A percentile compares a stretch with the other conserved stretches of the same genome.
phyloP scores from a whole-genome alignment of 2,797 vertebrate species.

The Crenichthys baileyi region DNA sequence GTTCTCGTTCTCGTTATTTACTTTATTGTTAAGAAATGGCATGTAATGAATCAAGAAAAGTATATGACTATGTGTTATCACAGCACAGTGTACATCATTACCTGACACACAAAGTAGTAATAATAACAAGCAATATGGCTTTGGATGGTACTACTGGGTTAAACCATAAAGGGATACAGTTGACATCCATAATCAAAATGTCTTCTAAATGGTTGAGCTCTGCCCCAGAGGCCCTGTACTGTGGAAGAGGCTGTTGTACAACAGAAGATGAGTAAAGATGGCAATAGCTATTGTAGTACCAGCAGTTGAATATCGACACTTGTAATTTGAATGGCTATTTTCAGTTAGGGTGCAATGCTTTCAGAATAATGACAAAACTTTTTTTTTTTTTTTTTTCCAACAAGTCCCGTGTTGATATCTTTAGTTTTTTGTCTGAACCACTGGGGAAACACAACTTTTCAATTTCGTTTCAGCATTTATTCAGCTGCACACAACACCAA shows the following conservation, averaged over 20 bases:
- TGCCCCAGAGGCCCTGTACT: neutral
- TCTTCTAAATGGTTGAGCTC: neutral
- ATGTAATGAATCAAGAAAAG: no score
- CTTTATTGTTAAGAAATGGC: no score
- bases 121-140: neutral
- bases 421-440: neutral
- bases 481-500: conserved; percentile 5
- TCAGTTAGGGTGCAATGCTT: neutral
- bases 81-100: no score
- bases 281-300: neutral
- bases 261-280: neutral
- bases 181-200: neutral
- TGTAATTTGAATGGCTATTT: neutral
- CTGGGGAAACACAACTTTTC: neutral
- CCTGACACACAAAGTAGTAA: neutral
- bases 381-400: neutral
- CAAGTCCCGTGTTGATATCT: neutral
- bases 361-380: neutral
- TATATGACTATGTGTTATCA: no score
- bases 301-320: neutral
- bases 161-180: neutral
- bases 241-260: neutral
- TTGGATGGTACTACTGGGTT: neutral
- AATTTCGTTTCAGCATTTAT: neutral
- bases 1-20: no score